phyloP scores from a whole-genome alignment of 2,113 vertebrate species.

The Pterocles gutturalis region DNA sequence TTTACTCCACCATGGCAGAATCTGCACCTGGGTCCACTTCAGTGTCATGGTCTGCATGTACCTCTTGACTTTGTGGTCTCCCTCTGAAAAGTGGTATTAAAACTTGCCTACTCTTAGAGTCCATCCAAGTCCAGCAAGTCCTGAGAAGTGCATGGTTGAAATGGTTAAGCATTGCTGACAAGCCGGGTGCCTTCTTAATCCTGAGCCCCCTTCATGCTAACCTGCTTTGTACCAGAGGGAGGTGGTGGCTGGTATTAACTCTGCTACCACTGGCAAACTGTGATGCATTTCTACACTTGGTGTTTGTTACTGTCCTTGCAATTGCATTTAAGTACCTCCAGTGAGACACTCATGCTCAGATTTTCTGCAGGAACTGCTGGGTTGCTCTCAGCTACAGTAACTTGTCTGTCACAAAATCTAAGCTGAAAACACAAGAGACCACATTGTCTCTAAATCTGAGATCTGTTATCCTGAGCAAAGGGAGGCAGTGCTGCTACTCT shows the following conservation, averaged over 20 bases:
- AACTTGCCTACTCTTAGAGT: background rate
- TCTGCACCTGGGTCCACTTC: background rate
- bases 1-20: background rate
- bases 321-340: background rate
- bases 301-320: background rate
- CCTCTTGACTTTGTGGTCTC: background rate
- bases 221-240: background rate
- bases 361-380: background rate
- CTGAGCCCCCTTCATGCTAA: background rate
- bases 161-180: background rate
- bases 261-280: background rate
- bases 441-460: background rate
- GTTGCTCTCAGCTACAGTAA: background rate
- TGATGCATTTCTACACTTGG: background rate
- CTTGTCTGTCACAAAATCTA: background rate
- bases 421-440: background rate
- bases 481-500: background rate
- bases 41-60: background rate
- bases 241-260: background rate
- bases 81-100: background rate
- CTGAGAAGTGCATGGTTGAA: rapidly evolving
- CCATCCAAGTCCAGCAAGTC: background rate
- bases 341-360: background rate
- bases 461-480: background rate
- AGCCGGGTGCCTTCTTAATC: background rate